phyloP scores from a whole-genome alignment of 2,888 invertebrate genomes.

The Gymnoscelis rufifasciata region DNA sequence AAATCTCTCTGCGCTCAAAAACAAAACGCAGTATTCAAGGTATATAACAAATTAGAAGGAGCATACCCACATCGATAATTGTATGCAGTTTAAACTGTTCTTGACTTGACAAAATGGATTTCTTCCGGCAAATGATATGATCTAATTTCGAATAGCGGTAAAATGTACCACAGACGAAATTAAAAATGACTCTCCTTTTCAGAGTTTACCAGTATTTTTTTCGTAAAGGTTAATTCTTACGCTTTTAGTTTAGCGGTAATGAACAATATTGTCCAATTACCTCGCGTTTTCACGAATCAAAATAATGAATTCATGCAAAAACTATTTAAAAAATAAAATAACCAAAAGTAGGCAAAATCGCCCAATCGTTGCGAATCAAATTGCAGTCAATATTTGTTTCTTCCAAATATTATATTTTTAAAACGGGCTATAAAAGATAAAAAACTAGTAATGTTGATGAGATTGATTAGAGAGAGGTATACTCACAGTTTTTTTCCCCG shows the following conservation, averaged over 20 bases:
- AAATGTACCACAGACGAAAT: constrained; percentile 21
- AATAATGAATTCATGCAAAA: not conserved
- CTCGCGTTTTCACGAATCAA: too few species aligned
- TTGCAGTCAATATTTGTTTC: too few species aligned
- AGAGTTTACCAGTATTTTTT: too few species aligned
- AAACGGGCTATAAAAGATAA: not conserved
- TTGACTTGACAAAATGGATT: not conserved
- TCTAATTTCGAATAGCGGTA: constrained; percentile 10
- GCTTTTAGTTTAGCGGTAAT: too few species aligned
- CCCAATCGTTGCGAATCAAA: not conserved
- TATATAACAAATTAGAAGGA: constrained; percentile 4
- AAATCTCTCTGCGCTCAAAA: constrained; percentile 36
- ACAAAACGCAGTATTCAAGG: constrained; percentile 1
- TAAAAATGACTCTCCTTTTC: not conserved
- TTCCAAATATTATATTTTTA: not conserved
- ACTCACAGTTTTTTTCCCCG: constrained; percentile 94
- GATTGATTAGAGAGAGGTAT: constrained; percentile 15
- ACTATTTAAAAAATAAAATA: not conserved
- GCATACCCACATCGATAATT: constrained; percentile 4
- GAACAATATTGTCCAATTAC: too few species aligned
- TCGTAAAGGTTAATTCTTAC: too few species aligned
- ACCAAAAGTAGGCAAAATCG: not conserved
- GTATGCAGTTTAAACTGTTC: not conserved
- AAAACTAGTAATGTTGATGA: not conserved
- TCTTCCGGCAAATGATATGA: not conserved